Base-by-base conservation (phyloP, 2,888 invertebrate genomes). In the Biston betularia region DNA sequence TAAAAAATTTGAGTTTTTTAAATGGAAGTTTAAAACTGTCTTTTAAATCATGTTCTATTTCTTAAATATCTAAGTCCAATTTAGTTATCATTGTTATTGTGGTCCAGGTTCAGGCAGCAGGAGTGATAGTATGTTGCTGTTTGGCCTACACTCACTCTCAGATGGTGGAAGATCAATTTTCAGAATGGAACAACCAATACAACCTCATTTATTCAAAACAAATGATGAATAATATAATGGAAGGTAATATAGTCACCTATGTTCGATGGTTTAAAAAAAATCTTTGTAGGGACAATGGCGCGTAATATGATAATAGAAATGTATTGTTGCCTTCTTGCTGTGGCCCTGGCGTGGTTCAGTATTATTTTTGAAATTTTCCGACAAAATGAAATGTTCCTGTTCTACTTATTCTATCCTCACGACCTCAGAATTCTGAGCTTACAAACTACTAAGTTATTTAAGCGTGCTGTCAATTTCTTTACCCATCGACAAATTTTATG, bases 101-200 rank as follows among this genome's bases (percentile, higher is more conserved):
- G 3, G 68, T 77, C 75, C 70, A 93, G 92, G 75, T 89, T 62
- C 90, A 92, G 83, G 88, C 83, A 6, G 44, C 82, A 4, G 42
- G 81, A 24, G 52, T 82, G 45, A 75, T 92, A 59, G 74, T 78
- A 44, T 53, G 73, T 42, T 79, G 79, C 71, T 81, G 84, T 65
- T 61, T 88, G 59, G 88, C 83, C 8, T 78, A 86, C 65, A 76
- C 73, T 8, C 73, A 85, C 42, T 65, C 81, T 6, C 71, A 84
- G 38, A 65, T 75, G 63, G 72, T 88, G 6, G 83, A 82, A 71
- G 77, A 83, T 52, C 75, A 82, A 58, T 75, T 89, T 34, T 70
- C 69, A 0, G 69, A 77, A 46, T 86, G 85, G 84, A 81, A 79
- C 10, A 80, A 75, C 46, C 77, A 81, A 49, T 78, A 86, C 60